Conservation (phyloP, 1,140 invertebrate species). For the Lepidotrigona ventralis region DNA sequence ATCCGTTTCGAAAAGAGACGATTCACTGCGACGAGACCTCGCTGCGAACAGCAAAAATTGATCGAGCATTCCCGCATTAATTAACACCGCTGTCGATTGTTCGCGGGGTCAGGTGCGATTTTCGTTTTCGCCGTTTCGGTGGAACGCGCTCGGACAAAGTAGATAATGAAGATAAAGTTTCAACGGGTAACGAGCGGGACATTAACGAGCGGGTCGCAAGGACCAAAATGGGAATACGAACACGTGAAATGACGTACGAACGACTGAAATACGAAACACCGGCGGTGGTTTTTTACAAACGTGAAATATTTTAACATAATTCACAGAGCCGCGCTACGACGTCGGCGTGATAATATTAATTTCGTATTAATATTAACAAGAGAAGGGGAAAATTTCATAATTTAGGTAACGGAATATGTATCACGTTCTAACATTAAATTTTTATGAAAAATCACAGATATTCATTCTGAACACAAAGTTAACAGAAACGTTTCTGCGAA, state of each 20-base stretch:
- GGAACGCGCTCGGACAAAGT: not conserved
- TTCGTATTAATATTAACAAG: not conserved
- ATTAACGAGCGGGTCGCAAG: slow-evolving; percentile 1
- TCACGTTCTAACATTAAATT: not conserved
- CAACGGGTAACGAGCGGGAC: slow-evolving; percentile 5
- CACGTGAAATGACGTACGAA: slow-evolving; percentile 17
- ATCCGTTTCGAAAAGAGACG: no score
- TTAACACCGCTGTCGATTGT: not conserved
- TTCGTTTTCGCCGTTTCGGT: not conserved
- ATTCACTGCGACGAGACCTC: no score
- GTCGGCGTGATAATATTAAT: no score
- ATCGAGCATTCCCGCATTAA: not conserved
- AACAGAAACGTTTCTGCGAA: not conserved
- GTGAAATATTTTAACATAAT: no score
- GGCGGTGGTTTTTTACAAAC: no score
- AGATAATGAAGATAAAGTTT: slow-evolving; percentile 38
- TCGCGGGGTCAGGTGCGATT: not conserved
- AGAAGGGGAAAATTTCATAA: not conserved
- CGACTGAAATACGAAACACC: slow-evolving; percentile 16
- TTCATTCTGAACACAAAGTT: not conserved
- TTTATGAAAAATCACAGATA: not conserved
- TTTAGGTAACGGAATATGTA: not conserved
- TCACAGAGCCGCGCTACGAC: no score
- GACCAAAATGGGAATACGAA: not conserved
- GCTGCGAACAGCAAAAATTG: not conserved